phyloP scores from a whole-genome alignment of 2,888 invertebrate genomes.

The Dryobotodes eremita region DNA sequence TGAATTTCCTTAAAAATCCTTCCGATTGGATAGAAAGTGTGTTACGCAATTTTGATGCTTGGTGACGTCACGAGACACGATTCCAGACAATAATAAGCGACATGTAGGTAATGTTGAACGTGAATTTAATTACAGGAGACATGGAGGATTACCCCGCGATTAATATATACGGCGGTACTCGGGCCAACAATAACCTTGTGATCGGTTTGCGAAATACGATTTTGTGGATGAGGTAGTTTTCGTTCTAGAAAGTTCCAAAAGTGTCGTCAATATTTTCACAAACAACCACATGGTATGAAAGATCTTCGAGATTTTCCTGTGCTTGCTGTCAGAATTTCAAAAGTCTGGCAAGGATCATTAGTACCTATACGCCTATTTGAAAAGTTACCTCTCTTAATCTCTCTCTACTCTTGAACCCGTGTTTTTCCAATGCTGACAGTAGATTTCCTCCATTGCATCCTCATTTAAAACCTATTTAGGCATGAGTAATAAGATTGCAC shows the following conservation, averaged over 20 bases:
- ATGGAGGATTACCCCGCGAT: slow-evolving; percentile 53
- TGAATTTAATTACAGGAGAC: slow-evolving; percentile 70
- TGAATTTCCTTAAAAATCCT: too few species aligned
- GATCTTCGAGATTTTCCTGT: not conserved
- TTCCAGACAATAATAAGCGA: slow-evolving; percentile 23
- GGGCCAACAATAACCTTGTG: slow-evolving; percentile 29
- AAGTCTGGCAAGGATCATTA: not conserved
- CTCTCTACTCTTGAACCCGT: not conserved
- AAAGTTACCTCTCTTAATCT: not conserved
- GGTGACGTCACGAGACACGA: slow-evolving; percentile 25
- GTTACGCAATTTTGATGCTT: too few species aligned
- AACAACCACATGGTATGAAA: not conserved
- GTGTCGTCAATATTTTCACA: too few species aligned
- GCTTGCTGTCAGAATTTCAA: not conserved
- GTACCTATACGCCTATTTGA: not conserved
- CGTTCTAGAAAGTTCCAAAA: too few species aligned
- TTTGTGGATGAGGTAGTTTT: too few species aligned
- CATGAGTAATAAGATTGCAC: too few species aligned
- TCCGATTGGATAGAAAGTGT: too few species aligned
- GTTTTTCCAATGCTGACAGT: too few species aligned
- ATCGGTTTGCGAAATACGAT: slow-evolving; percentile 12
- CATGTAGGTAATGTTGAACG: slow-evolving; percentile 52
- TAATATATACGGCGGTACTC: slow-evolving; percentile 51
- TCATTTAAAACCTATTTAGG: too few species aligned
- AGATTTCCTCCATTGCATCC: too few species aligned